Evolutionary conservation across 2,797 vertebrate species (phyloP), one percentile per base, ranked within the genome.

Genomic region (Lophius americanus): DNA sequence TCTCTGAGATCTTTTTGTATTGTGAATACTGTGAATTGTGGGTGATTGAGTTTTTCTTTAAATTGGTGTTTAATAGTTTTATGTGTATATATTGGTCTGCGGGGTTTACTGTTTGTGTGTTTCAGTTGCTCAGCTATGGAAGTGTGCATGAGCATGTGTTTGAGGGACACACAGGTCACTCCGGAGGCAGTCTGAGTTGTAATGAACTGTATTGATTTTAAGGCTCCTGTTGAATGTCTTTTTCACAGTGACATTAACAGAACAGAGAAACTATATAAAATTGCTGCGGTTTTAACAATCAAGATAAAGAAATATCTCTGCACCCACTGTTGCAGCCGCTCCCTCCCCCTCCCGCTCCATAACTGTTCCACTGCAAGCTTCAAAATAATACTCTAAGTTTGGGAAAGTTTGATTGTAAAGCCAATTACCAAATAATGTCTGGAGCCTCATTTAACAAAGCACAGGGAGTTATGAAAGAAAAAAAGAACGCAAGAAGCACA

Each of bases 181-280:
- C 64, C 79, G 82, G 78, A 91, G 89, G 84, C 89, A 91, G 85
- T 85, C 89, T 76, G 78, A 91, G 88, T 91, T 92, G 90, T 93
- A 94, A 95, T 94, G 92, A 94, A 94, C 90, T 92, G 82, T 94
- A 95, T 95, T 92, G 93, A 95, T 95, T 94, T 94, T 86, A 89
- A 83, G 90, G 90, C 89, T 89, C 85, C 87, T 85, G 92, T 92
- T 94, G 91, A 93, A 92, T 90, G 88, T 89, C 85, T 90, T 91
- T 87, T 89, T 91, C 75, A 61, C 82, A 70, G 87, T 69, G 89
- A 88, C 91, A 92, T 94, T 93, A 92, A 92, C 90, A 92, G 89
- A 88, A 85, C 79, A 91, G 87, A 88, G 84, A 88, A 90, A 88
- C 89, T 93, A 89, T 90, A 93, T 93, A 92, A 93, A 94, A 94